Conservation (phyloP, 1,140 invertebrate genomes). For the Alviniconcha marisindica region DNA sequence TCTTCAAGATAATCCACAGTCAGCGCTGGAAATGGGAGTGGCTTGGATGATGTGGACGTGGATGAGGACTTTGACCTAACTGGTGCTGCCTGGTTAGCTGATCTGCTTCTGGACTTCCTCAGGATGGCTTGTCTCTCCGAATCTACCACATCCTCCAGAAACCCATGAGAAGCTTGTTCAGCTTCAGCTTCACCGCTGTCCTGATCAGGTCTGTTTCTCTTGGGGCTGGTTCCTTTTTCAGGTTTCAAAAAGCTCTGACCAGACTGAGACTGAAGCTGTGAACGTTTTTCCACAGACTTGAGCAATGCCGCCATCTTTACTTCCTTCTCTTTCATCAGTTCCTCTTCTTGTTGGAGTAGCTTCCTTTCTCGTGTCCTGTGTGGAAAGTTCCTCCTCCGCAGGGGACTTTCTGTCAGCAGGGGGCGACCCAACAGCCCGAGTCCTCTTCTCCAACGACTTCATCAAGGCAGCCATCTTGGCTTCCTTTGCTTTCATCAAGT, state of each 20-base stretch:
- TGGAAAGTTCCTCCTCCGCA: background rate
- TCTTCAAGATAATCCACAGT: slow-evolving; percentile 34
- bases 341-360: slow-evolving; percentile 34
- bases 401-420: background rate
- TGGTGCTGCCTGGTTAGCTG: background rate
- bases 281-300: slow-evolving; percentile 26
- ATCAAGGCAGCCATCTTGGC: slow-evolving; percentile 33
- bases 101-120: slow-evolving; percentile 9
- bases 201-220: background rate
- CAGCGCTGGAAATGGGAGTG: background rate
- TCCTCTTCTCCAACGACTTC: slow-evolving; percentile 39
- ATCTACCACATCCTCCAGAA: slow-evolving; percentile 20
- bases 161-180: background rate
- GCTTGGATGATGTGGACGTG: background rate
- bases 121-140: background rate
- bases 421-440: background rate
- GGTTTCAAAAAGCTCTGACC: background rate
- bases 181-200: background rate
- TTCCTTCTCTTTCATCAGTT: slow-evolving; percentile 30
- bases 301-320: slow-evolving; percentile 9
- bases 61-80: background rate
- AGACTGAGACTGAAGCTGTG: background rate
- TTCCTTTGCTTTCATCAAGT: slow-evolving; percentile 28
- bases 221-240: background rate
- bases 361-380: background rate